Base-by-base conservation (phyloP, 2,113 vertebrate species). In the Gavialis gangeticus region DNA sequence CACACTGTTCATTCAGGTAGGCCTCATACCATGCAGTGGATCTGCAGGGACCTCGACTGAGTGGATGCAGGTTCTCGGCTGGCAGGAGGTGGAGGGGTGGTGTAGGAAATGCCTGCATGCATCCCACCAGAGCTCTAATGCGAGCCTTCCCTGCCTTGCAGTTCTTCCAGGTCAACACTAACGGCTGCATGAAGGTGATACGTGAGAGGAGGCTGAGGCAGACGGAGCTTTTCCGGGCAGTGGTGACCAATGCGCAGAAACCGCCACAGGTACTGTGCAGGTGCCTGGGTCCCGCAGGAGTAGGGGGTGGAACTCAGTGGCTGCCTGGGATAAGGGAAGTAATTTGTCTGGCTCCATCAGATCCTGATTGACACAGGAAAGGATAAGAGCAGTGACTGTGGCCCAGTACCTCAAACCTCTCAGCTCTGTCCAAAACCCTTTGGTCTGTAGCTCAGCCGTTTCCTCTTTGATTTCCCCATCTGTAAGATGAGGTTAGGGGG, bases 151-250 rank as follows among this genome's bases (percentile, higher is more conserved):
- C 22, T 12, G 11, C 12, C 46, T 79, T 62, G 55, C 94, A 99
- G 99, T 93, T 98, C 60, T 96, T 99, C 30, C 98, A 96, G 58
- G 98, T 99, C 16, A 98, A 99, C 19, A 85, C 97, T 4, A 85
- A 93, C 0, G 99, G 99, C 86, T 99, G 99, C 91, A 98, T 98
- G 97, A 97, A 97, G 46, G 93, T 98, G 1, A 99, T 99, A 25
- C 91, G 94, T 21, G 95, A 97, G 82, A 97, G 97, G 30, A 97
- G 84, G 85, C 28, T 83, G 3, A 95, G 2, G 80, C 63, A 92
- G 17, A 2, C 64, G 0, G 17, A 91, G 30, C 76, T 62, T 2
- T 89, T 84, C 12, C 78, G 4, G 34, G 55, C 75, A 2, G 37
- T 82, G 2, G 1, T 58, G 15, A n/a, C 9, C 37, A 30, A 73